Evolutionary conservation across 2,113 vertebrate species (phyloP), one percentile per base, ranked within the genome.

Genomic region (Passerina amoena): DNA sequence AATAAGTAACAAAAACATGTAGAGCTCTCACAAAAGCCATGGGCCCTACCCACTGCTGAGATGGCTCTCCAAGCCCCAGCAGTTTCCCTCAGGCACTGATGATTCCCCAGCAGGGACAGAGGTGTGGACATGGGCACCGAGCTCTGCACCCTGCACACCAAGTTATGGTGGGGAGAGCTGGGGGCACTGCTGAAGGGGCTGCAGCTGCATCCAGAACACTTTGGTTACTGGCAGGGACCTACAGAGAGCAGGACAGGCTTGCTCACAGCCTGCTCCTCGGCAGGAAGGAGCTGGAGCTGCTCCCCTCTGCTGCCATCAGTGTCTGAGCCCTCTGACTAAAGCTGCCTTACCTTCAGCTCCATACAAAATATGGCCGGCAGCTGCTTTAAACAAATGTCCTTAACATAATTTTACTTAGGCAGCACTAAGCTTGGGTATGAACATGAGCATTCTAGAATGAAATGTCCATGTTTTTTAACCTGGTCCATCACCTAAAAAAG

Each of bases 111-210:
- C 0, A 0, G 0, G 5, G 20, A 47, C 60, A 78, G 61, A 77
- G 25, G 20, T 22, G 47, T 1, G 5, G 54, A 5, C 6, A 14
- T 0, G 11, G 69, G n/a, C 64, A 14, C 30, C 8, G 86, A 65
- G 31, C 40, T 87, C 56, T 85, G 54, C 9, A 33, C 22, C 56
- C 51, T 10, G 1, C 9, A 27, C 10, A n/a, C 12, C 12, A 2
- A 10, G 22, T 22, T 0, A 0, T 4, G 45, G 11, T 30, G 8
- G 6, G 38, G 14, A 35, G 35, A 38, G 50, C 28, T 0, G 0
- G 50, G 59, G 22, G 63, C 27, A 28, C 13, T 1, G 5, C 71
- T 57, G n/a, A 25, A 54, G 35, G 9, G 4, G 31, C 44, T 63
- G 40, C 18, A 51, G 45, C 64, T 70, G 35, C 23, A 56, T 37